Evolutionary conservation across 1,140 invertebrate genomes (phyloP).

Genomic region (Lethrus apterus): DNA sequence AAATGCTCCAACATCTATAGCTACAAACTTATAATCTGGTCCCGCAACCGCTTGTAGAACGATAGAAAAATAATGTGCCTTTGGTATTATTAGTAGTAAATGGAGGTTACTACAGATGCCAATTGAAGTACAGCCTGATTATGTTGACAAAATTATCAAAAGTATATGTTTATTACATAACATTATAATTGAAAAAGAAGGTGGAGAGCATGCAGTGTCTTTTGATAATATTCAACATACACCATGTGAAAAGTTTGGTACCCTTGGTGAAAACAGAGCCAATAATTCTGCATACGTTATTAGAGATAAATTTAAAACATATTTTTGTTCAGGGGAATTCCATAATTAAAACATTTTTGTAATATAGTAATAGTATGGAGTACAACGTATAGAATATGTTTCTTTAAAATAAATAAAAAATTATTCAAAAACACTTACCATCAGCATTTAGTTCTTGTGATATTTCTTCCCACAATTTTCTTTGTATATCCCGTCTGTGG

Average conservation of each 20-base stretch:
- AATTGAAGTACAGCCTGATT: neutral
- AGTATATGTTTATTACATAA: neutral
- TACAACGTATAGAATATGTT: no score
- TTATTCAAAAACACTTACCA: no score
- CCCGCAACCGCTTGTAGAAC: slow-evolving; percentile 40
- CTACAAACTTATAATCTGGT: slow-evolving; percentile 39
- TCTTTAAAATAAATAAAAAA: no score
- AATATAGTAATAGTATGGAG: no score
- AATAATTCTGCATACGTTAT: neutral
- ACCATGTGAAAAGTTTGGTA: neutral
- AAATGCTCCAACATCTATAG: slow-evolving; percentile 37
- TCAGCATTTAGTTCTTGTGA: no score
- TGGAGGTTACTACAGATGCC: neutral
- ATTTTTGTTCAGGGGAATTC: no score
- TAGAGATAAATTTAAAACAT: neutral
- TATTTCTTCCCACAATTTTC: no score
- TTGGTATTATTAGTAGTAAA: neutral
- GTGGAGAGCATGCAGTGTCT: neutral
- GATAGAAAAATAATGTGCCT: slow-evolving; percentile 28
- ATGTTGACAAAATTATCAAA: neutral
- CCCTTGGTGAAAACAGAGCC: neutral
- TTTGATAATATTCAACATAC: neutral
- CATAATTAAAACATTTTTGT: no score
- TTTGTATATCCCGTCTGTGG: no score
- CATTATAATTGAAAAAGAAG: slow-evolving; percentile 2